A percentile compares a stretch with the other conserved stretches of the same genome.
Evolutionary conservation across 2,888 invertebrate species (phyloP).

Genomic region (Hirtodrosophila trivittata): DNA sequence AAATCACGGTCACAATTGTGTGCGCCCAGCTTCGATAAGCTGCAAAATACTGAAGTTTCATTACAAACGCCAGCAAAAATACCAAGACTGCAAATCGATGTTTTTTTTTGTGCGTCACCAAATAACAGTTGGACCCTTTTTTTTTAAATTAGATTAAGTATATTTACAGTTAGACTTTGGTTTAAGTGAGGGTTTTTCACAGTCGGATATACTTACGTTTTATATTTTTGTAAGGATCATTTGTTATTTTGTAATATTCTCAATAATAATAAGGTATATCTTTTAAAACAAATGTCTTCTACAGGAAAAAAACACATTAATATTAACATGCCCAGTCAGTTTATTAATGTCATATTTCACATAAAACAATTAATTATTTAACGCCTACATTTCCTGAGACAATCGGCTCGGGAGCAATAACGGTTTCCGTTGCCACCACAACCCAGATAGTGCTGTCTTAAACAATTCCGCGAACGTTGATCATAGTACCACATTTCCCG

Average conservation of each 20-base stretch:
- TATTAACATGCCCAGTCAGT: not conserved
- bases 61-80: not conserved
- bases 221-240: too few species aligned
- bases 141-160: too few species aligned
- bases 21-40: constrained; percentile 31
- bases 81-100: not conserved
- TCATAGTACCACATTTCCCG: constrained; percentile 22
- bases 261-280: too few species aligned
- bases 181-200: too few species aligned
- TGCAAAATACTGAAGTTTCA: constrained; percentile 7
- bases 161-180: too few species aligned
- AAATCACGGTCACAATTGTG: constrained; percentile 50
- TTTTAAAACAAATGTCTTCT: too few species aligned
- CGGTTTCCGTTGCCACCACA: constrained; percentile 24
- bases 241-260: too few species aligned
- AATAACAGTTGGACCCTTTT: too few species aligned
- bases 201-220: too few species aligned
- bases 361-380: constrained; percentile 1
- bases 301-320: not conserved
- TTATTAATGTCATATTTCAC: too few species aligned
- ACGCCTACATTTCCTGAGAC: constrained; percentile 9
- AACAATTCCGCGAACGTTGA: not conserved
- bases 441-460: constrained; percentile 7
- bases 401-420: constrained; percentile 12
- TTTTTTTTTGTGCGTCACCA: too few species aligned